These are phyloP conservation scores for Isaurus tuberculatus DNA, from an alignment of 92 coral and sea anemone species.

Conservation along the genomic window DNA sequence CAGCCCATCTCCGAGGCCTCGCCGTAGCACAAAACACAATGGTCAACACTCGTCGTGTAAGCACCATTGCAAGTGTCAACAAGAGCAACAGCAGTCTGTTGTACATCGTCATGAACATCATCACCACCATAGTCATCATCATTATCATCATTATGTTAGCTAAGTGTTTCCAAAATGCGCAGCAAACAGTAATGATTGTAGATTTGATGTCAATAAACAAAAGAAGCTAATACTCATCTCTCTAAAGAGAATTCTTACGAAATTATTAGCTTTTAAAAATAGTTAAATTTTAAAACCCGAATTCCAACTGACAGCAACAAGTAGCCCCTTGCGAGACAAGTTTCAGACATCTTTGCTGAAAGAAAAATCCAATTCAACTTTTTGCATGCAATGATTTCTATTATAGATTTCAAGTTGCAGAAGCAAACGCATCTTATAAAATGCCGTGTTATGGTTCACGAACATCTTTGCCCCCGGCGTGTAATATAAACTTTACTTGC, in stretches of 20 bases:
- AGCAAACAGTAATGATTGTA: not conserved
- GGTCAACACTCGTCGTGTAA: slow-evolving; percentile 64
- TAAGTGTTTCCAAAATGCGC: not conserved
- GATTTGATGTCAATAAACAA: not conserved
- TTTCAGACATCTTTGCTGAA: no score
- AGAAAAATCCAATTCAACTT: no score
- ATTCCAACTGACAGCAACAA: no score
- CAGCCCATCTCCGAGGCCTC: slow-evolving; percentile 77
- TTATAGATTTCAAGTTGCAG: no score
- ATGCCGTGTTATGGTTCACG: no score
- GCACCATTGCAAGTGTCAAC: slow-evolving; percentile 68
- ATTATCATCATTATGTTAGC: slow-evolving; percentile 92
- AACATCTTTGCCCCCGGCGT: no score
- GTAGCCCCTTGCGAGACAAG: no score
- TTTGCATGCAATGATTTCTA: no score
- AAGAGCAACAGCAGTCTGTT: slow-evolving; percentile 60
- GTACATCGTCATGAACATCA: slow-evolving; percentile 90
- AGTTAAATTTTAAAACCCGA: not conserved
- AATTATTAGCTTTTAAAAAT: not conserved
- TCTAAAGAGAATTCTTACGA: not conserved
- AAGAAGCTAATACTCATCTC: not conserved
- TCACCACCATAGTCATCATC: slow-evolving; percentile 95
- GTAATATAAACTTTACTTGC: no score
- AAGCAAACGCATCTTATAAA: no score
- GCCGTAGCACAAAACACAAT: slow-evolving; percentile 62